These are phyloP conservation scores for Chrysemys picta DNA, from an alignment of 2,113 vertebrate species.

Conservation along the genomic window DNA sequence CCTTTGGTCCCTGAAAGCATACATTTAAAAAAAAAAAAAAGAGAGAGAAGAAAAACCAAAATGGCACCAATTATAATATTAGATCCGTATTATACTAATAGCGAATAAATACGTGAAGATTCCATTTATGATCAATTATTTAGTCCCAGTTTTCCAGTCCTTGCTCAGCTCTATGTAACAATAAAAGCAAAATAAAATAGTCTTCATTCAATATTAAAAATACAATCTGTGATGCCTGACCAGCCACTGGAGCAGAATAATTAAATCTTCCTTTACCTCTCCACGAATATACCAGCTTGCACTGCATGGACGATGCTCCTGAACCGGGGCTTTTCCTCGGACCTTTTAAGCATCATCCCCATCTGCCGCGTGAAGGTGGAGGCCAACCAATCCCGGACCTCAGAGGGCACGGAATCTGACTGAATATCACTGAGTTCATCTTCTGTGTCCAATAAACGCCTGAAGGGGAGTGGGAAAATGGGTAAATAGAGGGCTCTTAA, in stretches of 20 bases:
- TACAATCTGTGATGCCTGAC: neutral
- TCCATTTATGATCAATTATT: neutral
- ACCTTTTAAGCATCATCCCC: conserved; percentile 95
- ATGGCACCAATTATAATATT: neutral
- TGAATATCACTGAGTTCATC: conserved; percentile 98
- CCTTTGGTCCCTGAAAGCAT: neutral
- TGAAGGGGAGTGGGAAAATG: conserved; percentile 52
- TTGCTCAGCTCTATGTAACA: neutral
- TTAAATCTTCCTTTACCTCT: conserved; percentile 83
- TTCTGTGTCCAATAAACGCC: conserved; percentile 94
- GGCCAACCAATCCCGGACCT: conserved; percentile 98
- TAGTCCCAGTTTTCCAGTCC: neutral
- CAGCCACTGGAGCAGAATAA: neutral
- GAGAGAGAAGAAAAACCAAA: neutral
- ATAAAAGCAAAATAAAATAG: neutral
- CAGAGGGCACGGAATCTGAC: conserved; percentile 96
- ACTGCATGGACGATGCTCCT: conserved; percentile 97
- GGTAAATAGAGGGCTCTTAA: neutral
- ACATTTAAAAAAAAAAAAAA: neutral
- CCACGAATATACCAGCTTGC: conserved; percentile 98
- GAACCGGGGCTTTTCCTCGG: conserved; percentile 95
- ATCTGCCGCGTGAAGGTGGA: conserved; percentile 98
- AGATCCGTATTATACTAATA: neutral
- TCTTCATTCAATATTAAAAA: neutral
- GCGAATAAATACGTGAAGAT: neutral